Evolutionary conservation across 2,797 vertebrate genomes (phyloP), one percentile per base, ranked within the genome.

Genomic region (Rousettus madagascariensis): DNA sequence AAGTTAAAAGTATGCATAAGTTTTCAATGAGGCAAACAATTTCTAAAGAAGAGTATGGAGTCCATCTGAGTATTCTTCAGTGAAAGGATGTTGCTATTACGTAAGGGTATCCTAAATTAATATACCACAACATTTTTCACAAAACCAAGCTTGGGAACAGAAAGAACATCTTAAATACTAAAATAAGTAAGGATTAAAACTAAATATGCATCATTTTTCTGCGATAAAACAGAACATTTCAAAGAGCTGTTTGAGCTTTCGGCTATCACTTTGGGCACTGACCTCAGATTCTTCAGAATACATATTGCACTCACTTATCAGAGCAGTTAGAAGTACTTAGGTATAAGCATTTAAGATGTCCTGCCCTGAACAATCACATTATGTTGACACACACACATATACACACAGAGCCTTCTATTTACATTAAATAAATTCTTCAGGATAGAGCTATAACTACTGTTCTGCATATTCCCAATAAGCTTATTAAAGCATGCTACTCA

Each of bases 181-280:
- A 91, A 94, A 82, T 78, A 86, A 89, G 74, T 13, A 33, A 51
- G 17, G n/a, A 80, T 82, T 80, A 63, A 79, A 92, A 55, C 38
- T 90, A 95, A 95, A 91, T 72, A 90, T n/a, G 30, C 28, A 65
- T 55, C 55, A 0, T 2, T 17, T 77, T 77, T 94, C 94, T 88
- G 10, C 95, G 88, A 80, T 94, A 77, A 95, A 90, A 94, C 15
- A 90, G 36, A 41, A 78, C 30, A 92, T 83, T 87, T 82, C 91
- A 94, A 92, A 94, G 71, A 72, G 24, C 15, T 69, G 5, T 63
- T 30, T 95, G 78, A 79, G 77, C 41, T 97, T 77, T 83, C 77
- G 13, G 71, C 16, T 80, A 72, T 28, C 55, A 78, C 59, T 87
- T 10, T 86, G n/a, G 75, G 41, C 17, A n/a, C 19, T 82, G 93